Percentiles rank a stretch among this genome's conserved stretches.
phyloP scores from a whole-genome alignment of 1,140 invertebrate genomes.

The Drosophila mojavensis region DNA sequence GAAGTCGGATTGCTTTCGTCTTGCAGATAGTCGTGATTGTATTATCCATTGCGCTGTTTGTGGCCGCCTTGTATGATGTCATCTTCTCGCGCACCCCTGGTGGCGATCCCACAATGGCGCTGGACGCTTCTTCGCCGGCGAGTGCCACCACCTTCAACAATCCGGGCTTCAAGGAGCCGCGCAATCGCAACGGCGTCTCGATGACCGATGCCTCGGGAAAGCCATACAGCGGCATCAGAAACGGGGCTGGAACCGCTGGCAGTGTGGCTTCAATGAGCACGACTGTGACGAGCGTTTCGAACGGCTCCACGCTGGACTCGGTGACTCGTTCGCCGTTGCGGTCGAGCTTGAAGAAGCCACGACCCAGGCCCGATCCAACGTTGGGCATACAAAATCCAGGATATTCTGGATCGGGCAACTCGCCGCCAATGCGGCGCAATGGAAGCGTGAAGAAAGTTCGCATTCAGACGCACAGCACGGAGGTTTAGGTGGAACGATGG shows the following conservation, averaged over 20 bases:
- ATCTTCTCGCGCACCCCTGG: slow-evolving; percentile 88
- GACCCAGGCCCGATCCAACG: slow-evolving; percentile 85
- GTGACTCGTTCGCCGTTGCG: slow-evolving; percentile 90
- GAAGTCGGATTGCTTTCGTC: not conserved
- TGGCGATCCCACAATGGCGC: slow-evolving; percentile 90
- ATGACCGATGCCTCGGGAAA: slow-evolving; percentile 93
- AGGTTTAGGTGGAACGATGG: slow-evolving; percentile 86
- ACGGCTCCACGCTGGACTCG: slow-evolving; percentile 86
- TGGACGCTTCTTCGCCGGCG: slow-evolving; percentile 85
- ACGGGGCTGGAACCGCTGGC: slow-evolving; percentile 86
- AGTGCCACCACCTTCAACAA: slow-evolving; percentile 91
- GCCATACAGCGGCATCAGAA: slow-evolving; percentile 90
- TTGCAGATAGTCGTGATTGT: slow-evolving; percentile 90
- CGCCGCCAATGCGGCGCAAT: slow-evolving; percentile 90
- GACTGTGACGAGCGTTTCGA: slow-evolving; percentile 88
- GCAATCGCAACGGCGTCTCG: slow-evolving; percentile 88
- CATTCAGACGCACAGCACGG: slow-evolving; percentile 94
- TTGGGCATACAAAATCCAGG: slow-evolving; percentile 93
- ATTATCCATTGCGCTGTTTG: slow-evolving; percentile 89
- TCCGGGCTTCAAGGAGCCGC: slow-evolving; percentile 91
- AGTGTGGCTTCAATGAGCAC: slow-evolving; percentile 91
- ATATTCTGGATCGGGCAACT: slow-evolving; percentile 89
- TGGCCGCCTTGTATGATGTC: slow-evolving; percentile 91
- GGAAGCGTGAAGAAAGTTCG: slow-evolving; percentile 94
- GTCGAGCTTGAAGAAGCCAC: slow-evolving; percentile 92